A percentile compares a stretch with the other conserved stretches of the same genome.
These are phyloP conservation scores for Zaprionus gabonicus DNA, from an alignment of 1,140 invertebrate species.

Conservation along the genomic window DNA sequence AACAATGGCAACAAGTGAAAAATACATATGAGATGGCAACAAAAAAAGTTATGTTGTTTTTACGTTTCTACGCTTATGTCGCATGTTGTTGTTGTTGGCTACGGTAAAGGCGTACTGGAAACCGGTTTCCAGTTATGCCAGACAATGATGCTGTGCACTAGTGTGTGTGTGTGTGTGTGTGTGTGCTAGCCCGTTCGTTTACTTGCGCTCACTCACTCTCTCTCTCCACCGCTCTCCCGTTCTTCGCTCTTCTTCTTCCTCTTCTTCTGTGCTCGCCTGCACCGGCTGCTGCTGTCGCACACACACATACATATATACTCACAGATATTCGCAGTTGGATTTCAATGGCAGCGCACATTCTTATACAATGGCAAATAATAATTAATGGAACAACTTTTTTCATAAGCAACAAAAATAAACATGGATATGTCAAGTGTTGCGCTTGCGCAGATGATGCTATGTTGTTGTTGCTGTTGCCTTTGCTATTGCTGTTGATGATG, in stretches of 20 bases:
- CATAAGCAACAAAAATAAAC: constrained; percentile 29
- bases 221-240: not conserved
- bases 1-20: constrained; percentile 25
- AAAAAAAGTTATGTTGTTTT: constrained; percentile 33
- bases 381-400: constrained; percentile 61
- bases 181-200: not conserved
- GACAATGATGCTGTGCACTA: constrained; percentile 61
- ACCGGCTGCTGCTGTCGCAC: constrained; percentile 34
- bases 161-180: constrained; percentile 15
- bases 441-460: constrained; percentile 47
- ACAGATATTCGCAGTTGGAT: constrained; percentile 17
- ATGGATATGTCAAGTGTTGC: constrained; percentile 60
- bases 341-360: constrained; percentile 69
- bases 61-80: constrained; percentile 65
- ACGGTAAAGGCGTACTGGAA: constrained; percentile 52
- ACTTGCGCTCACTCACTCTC: constrained; percentile 7
- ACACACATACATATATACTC: not conserved
- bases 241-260: too few species aligned
- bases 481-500: constrained; percentile 44
- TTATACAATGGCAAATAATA: constrained; percentile 56
- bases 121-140: constrained; percentile 68
- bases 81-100: constrained; percentile 46
- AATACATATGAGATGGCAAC: constrained; percentile 35
- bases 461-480: constrained; percentile 1
- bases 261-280: not conserved